phyloP scores from a whole-genome alignment of 2,113 vertebrate species.

The Stercorarius parasiticus region DNA sequence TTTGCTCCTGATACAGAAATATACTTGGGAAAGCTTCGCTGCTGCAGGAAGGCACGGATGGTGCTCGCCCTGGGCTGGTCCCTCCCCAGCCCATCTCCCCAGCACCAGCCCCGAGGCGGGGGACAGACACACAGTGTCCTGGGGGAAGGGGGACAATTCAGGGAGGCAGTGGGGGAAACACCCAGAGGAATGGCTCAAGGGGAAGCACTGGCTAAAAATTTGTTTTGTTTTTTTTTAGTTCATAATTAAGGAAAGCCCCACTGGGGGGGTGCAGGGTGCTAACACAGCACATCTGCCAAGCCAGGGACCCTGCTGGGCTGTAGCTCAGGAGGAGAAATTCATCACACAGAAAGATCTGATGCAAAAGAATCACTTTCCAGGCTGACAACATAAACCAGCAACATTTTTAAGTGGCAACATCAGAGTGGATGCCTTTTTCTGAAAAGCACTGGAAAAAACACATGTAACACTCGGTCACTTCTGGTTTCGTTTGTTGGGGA shows the following conservation, averaged over 20 bases:
- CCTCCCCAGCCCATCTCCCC: not conserved
- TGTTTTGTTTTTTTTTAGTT: not conserved
- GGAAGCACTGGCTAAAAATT: not conserved
- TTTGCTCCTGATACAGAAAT: not conserved
- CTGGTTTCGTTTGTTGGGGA: constrained; percentile 46
- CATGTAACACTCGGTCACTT: not conserved
- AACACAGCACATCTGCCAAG: not conserved
- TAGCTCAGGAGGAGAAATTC: not conserved
- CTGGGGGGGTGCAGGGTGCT: not conserved
- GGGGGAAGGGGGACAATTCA: not conserved
- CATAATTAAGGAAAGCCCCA: not conserved
- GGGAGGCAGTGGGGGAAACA: not conserved
- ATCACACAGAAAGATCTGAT: not conserved
- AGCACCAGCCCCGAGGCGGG: not conserved
- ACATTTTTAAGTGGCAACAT: not conserved
- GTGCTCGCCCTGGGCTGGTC: not conserved
- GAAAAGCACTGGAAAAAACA: constrained; percentile 20
- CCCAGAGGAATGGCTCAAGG: not conserved
- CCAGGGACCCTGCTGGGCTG: not conserved
- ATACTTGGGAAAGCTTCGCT: not conserved
- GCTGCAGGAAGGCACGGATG: not conserved
- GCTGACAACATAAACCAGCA: not conserved
- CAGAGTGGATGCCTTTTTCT: not conserved
- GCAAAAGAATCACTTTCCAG: not conserved
- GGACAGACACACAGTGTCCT: not conserved